A percentile compares a stretch with the other conserved stretches of the same genome.
These are phyloP conservation scores for Sphaerophoria taeniata DNA, from an alignment of 2,888 invertebrate species.

Conservation along the genomic window DNA sequence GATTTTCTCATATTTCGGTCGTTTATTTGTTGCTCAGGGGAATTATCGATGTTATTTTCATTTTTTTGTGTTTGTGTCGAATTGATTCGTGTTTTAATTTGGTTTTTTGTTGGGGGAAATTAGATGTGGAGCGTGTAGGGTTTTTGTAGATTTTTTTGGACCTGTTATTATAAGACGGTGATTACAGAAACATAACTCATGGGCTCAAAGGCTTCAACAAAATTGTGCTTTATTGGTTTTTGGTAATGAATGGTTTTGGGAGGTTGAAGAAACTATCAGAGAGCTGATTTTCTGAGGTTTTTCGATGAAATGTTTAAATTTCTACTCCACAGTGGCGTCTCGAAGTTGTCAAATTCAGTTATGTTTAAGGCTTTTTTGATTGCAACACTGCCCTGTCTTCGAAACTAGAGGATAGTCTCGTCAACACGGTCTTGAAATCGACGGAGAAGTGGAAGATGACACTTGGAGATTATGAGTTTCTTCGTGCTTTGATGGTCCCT, in stretches of 20 bases:
- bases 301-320: no score
- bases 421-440: no score
- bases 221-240: constrained; percentile 56
- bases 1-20: constrained; percentile 11
- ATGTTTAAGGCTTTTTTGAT: no score
- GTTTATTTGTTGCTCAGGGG: constrained; percentile 31
- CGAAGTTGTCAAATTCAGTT: no score
- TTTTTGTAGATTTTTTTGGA: neutral
- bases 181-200: constrained; percentile 48
- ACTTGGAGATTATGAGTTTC: no score
- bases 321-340: no score
- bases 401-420: no score
- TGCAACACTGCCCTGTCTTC: no score
- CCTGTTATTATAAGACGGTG: constrained; percentile 2
- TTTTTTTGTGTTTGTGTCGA: neutral
- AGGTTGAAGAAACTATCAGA: neutral
- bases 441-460: no score
- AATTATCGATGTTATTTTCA: constrained; percentile 31
- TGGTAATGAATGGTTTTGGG: constrained; percentile 53
- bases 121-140: constrained; percentile 36
- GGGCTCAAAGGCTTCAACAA: constrained; percentile 43
- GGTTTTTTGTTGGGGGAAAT: constrained; percentile 18
- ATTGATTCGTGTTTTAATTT: constrained; percentile 16
- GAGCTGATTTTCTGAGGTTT: no score
- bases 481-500: no score